These are phyloP conservation scores for Darevskia nairensis DNA, from an alignment of 2,797 vertebrate species.

Conservation along the genomic window DNA sequence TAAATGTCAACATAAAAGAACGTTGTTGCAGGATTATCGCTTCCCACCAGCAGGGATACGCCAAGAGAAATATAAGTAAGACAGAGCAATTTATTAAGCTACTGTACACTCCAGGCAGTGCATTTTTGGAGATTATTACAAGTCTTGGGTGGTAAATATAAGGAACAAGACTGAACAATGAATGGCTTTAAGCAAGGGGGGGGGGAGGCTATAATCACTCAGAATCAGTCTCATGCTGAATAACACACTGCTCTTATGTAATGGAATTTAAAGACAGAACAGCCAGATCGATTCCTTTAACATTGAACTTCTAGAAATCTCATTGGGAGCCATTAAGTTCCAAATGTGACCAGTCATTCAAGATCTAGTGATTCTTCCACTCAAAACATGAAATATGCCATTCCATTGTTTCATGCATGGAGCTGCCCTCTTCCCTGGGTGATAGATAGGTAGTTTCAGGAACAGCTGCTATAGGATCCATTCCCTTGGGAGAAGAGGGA, in stretches of 20 bases:
- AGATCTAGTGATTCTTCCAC: not conserved
- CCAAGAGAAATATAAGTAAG: constrained; percentile 75
- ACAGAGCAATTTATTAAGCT: constrained; percentile 77
- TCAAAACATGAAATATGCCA: constrained; percentile 27
- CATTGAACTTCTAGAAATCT: constrained; percentile 39
- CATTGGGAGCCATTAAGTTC: constrained; percentile 39
- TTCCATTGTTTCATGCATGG: not conserved
- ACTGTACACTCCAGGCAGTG: constrained; percentile 60
- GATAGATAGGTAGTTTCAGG: not conserved
- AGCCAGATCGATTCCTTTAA: constrained; percentile 43
- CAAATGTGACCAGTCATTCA: constrained; percentile 36
- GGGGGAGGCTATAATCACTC: constrained; percentile 47
- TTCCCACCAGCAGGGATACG: constrained; percentile 72
- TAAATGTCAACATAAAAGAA: constrained; percentile 74
- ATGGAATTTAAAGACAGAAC: constrained; percentile 56
- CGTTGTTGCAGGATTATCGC: constrained; percentile 66
- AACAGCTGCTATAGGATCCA: not conserved
- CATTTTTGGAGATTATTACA: constrained; percentile 70
- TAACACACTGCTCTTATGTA: constrained; percentile 51
- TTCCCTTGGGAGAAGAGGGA: not conserved
- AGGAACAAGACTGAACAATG: constrained; percentile 52
- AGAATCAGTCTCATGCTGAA: constrained; percentile 33
- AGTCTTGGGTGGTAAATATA: constrained; percentile 64
- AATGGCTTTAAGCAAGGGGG: constrained; percentile 54
- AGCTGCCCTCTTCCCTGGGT: not conserved